Evolutionary conservation across 2,888 invertebrate genomes (phyloP).

Genomic region (Phytoseiulus persimilis): DNA sequence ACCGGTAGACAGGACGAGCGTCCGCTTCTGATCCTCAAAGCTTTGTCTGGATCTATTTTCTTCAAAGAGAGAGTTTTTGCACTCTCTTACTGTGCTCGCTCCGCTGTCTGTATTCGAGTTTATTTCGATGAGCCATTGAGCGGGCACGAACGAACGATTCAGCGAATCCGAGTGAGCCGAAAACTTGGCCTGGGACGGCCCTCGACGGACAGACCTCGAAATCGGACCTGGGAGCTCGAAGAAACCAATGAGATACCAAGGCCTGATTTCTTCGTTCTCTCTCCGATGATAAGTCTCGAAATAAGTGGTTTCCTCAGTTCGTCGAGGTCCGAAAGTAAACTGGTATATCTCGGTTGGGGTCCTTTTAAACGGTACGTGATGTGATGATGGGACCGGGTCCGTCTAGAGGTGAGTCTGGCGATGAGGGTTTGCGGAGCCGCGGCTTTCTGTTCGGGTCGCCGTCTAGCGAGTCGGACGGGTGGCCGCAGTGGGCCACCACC

Average conservation of each 20-base stretch:
- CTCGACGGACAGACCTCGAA: not conserved
- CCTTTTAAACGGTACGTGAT: not conserved
- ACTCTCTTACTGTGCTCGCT: not conserved
- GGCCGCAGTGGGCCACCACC: not conserved
- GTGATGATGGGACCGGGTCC: not conserved
- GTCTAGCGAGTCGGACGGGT: not conserved
- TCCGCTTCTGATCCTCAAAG: not conserved
- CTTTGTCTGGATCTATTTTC: not conserved
- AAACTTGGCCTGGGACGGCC: not conserved
- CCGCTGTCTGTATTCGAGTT: not conserved
- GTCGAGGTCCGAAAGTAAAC: not conserved
- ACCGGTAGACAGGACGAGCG: not conserved
- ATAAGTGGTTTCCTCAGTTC: not conserved
- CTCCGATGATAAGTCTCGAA: not conserved
- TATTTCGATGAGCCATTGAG: not conserved
- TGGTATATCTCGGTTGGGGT: too few species aligned
- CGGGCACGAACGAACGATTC: not conserved
- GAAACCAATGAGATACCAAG: not conserved
- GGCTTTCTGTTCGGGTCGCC: not conserved
- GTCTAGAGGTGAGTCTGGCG: too few species aligned
- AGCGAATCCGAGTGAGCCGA: not conserved
- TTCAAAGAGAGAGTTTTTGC: not conserved
- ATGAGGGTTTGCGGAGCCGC: not conserved
- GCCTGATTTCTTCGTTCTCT: not conserved
- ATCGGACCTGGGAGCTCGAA: not conserved